phyloP scores from a whole-genome alignment of 2,797 vertebrate species.

The Propithecus deckenii region DNA sequence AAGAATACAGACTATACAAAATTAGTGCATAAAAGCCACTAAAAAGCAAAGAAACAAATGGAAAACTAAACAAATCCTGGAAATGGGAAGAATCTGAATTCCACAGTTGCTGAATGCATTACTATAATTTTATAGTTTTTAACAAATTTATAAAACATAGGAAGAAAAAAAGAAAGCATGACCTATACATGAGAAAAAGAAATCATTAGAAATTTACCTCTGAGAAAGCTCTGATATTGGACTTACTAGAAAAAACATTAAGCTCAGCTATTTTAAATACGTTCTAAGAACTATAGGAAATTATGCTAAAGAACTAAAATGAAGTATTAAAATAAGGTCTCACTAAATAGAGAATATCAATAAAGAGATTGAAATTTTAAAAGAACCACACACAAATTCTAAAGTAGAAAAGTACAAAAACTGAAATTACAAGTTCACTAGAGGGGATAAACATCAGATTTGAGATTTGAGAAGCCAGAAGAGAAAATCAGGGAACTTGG shows the following conservation, averaged over 20 bases:
- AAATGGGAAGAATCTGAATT: no score
- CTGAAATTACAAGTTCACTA: not conserved
- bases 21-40: not conserved
- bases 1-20: not conserved
- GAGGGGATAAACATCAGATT: not conserved
- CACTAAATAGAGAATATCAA: not conserved
- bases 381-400: not conserved
- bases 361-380: not conserved
- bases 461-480: not conserved
- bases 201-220: not conserved
- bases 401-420: not conserved
- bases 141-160: not conserved
- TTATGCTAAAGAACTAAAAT: not conserved
- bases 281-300: not conserved
- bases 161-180: not conserved
- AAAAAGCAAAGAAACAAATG: not conserved
- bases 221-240: not conserved
- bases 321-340: not conserved
- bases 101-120: not conserved
- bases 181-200: not conserved
- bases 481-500: not conserved
- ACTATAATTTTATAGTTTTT: not conserved
- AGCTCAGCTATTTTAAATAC: not conserved
- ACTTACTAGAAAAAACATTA: not conserved
- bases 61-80: no score